A percentile compares a stretch with the other conserved stretches of the same genome.
Conservation (phyloP, 2,888 invertebrate genomes). For the Drosophila merina region DNA sequence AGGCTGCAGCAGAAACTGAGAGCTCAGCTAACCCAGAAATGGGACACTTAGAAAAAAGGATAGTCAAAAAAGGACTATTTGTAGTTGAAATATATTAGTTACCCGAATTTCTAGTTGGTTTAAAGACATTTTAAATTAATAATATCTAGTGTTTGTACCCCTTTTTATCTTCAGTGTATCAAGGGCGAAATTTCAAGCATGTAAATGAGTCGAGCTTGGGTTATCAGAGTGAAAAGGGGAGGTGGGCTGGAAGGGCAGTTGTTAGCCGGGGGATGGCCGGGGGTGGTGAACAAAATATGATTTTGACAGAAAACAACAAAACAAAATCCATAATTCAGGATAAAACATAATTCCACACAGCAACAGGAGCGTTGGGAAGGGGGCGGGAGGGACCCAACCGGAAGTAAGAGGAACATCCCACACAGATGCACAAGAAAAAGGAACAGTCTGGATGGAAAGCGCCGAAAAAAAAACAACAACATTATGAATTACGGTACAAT, state of each 20-base stretch:
- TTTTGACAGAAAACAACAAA: slow-evolving; percentile 83
- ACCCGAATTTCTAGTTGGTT: slow-evolving; percentile 6
- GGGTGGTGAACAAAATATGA: slow-evolving; percentile 75
- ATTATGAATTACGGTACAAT: slow-evolving; percentile 50
- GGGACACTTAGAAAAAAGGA: slow-evolving; percentile 47
- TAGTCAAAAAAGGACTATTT: background rate
- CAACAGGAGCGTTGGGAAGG: slow-evolving; percentile 45
- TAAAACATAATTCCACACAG: slow-evolving; percentile 81
- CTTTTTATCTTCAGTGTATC: slow-evolving; percentile 33
- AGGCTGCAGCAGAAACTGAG: slow-evolving; percentile 43
- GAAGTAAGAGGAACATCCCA: slow-evolving; percentile 37
- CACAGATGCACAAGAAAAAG: slow-evolving; percentile 69
- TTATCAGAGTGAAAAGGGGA: slow-evolving; percentile 26
- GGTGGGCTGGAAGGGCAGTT: slow-evolving; percentile 9
- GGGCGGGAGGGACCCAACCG: slow-evolving; percentile 10
- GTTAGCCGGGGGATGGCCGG: slow-evolving; percentile 35
- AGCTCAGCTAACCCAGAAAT: slow-evolving; percentile 54
- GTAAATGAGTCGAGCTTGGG: slow-evolving; percentile 75
- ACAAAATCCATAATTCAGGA: slow-evolving; percentile 83
- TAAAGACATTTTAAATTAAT: background rate
- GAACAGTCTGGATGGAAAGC: slow-evolving; percentile 53
- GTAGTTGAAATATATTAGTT: background rate
- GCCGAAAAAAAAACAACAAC: slow-evolving; percentile 45
- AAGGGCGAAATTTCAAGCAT: slow-evolving; percentile 63
- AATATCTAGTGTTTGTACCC: background rate